Evolutionary conservation across 2,888 invertebrate species (phyloP).

Genomic region (Anticlea derivata): DNA sequence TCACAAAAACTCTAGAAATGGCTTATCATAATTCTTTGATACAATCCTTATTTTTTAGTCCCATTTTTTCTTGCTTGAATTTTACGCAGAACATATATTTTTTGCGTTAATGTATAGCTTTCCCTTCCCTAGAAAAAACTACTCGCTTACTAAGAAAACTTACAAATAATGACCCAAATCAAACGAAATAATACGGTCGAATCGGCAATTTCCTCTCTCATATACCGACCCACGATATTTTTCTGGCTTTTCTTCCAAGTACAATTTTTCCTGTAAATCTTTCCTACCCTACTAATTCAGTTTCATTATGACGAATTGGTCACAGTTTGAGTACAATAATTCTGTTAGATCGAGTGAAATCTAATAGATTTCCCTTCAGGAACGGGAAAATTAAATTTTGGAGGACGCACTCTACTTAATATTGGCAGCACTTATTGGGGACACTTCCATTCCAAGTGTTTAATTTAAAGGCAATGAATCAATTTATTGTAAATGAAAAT

Average conservation of each 20-base stretch:
- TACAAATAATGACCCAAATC: constrained; percentile 35
- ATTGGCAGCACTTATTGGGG: constrained; percentile 51
- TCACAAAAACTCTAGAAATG: background rate
- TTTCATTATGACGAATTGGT: constrained; percentile 30
- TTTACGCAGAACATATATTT: too few species aligned
- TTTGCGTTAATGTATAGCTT: too few species aligned
- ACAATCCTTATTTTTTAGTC: too few species aligned
- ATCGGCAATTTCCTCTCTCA: constrained; percentile 31
- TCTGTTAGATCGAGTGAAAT: constrained; percentile 39
- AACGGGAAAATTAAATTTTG: constrained; percentile 57
- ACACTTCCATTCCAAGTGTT: constrained; percentile 45
- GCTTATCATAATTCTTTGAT: too few species aligned
- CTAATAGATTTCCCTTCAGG: constrained; percentile 47
- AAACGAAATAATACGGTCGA: constrained; percentile 29
- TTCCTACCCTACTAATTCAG: constrained; percentile 13
- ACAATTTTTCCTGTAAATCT: constrained; percentile 5
- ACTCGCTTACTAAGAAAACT: background rate
- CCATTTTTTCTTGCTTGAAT: background rate
- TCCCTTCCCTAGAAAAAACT: background rate
- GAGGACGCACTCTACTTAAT: constrained; percentile 45
- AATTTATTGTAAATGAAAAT: constrained; percentile 40
- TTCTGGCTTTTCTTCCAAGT: constrained; percentile 11
- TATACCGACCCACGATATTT: background rate
- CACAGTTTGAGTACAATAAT: constrained; percentile 38
- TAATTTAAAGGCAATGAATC: constrained; percentile 40